Conservation (phyloP, 2,797 vertebrate species). For the Chrosomus eos region DNA sequence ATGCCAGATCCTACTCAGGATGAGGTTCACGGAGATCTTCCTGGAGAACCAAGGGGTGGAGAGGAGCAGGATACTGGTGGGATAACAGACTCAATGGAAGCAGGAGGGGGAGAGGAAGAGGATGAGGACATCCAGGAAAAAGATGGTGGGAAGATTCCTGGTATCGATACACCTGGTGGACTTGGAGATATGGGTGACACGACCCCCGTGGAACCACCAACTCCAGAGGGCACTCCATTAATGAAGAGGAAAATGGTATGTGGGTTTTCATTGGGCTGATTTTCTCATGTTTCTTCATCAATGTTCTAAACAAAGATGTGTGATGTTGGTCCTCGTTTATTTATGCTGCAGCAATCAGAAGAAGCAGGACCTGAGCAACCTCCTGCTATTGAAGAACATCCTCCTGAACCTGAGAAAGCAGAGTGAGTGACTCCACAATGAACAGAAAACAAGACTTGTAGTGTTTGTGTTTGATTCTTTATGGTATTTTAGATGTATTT, state of each 20-base stretch:
- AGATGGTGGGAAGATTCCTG: slow-evolving; percentile 82
- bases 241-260: slow-evolving; percentile 84
- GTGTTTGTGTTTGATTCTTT: not conserved
- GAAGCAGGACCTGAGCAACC: slow-evolving; percentile 72
- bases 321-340: not conserved
- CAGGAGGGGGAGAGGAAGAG: slow-evolving; percentile 81
- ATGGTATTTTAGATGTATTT: not conserved
- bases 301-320: not conserved
- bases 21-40: slow-evolving; percentile 88
- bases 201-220: slow-evolving; percentile 86
- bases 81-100: slow-evolving; percentile 75
- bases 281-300: not conserved
- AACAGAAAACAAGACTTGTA: not conserved
- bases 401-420: slow-evolving; percentile 86
- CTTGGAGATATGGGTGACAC: slow-evolving; percentile 93
- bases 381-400: slow-evolving; percentile 69
- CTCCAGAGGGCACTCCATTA: slow-evolving; percentile 91
- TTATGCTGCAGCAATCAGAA: slow-evolving; percentile 69
- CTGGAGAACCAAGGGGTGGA: slow-evolving; percentile 75
- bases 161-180: slow-evolving; percentile 84
- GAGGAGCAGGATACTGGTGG: slow-evolving; percentile 79
- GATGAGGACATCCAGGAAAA: slow-evolving; percentile 80
- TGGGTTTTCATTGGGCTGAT: not conserved
- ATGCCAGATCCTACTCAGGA: slow-evolving; percentile 96
- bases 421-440: slow-evolving; percentile 78